Percentiles rank a stretch among this genome's conserved stretches.
Conservation (phyloP, 2,113 vertebrate genomes). For the Chrysemys picta region DNA sequence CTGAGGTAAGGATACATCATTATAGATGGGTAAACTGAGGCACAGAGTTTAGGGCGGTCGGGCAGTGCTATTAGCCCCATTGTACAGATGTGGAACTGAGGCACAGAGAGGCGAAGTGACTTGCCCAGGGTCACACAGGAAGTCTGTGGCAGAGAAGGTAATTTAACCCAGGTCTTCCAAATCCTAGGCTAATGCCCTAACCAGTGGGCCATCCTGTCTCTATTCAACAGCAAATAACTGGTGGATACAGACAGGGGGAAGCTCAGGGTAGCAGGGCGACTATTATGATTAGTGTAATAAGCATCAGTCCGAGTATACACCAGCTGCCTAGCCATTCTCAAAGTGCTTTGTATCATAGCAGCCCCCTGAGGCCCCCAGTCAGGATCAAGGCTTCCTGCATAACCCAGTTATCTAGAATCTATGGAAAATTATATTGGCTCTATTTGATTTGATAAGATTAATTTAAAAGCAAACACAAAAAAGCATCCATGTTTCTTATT, state of each 20-base stretch:
- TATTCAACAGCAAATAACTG: background rate
- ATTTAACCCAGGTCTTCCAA: background rate
- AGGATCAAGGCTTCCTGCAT: background rate
- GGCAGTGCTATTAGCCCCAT: background rate
- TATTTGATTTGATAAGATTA: background rate
- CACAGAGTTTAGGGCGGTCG: background rate
- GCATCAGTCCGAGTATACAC: background rate
- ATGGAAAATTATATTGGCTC: background rate
- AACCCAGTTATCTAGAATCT: background rate
- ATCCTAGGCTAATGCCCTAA: background rate
- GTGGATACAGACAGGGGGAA: background rate
- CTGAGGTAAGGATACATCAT: too few species aligned
- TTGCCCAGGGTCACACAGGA: background rate
- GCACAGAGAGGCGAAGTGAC: background rate
- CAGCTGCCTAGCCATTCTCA: accelerated
- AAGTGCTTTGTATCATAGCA: background rate
- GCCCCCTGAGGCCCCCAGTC: accelerated
- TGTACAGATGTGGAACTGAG: background rate
- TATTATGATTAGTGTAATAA: accelerated
- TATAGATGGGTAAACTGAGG: too few species aligned
- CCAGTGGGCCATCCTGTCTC: background rate
- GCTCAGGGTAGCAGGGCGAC: background rate
- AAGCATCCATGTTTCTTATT: background rate
- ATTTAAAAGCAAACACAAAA: constrained; percentile 13
- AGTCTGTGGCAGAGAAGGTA: background rate